Evolutionary conservation across 2,888 invertebrate genomes (phyloP).

Genomic region (Diarsia dahlii): DNA sequence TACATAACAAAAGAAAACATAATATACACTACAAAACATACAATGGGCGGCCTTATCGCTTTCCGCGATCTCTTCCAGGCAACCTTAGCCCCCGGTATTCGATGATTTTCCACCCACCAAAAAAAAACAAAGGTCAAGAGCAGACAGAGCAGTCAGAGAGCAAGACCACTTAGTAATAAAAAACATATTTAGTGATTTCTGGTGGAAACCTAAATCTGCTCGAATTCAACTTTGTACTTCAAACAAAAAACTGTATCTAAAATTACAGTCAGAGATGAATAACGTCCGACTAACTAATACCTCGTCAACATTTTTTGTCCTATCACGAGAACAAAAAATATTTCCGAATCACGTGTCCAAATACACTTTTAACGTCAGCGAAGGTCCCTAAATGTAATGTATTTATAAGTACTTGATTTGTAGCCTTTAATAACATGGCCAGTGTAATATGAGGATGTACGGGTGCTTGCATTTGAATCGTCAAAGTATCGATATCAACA

Average conservation of each 20-base stretch:
- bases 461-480: background rate
- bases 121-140: no score
- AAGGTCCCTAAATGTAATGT: slow-evolving; percentile 57
- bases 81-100: no score
- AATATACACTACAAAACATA: no score
- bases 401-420: slow-evolving; percentile 78
- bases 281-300: background rate
- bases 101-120: no score
- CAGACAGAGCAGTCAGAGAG: no score
- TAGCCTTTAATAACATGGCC: slow-evolving; percentile 73
- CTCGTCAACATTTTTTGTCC: background rate
- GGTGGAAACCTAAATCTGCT: background rate
- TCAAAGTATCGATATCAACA: background rate
- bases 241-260: background rate
- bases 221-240: background rate
- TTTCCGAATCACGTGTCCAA: slow-evolving; percentile 15
- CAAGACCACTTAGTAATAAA: no score
- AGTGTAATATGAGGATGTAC: slow-evolving; percentile 56
- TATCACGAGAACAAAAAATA: background rate
- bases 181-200: background rate
- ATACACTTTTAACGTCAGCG: slow-evolving; percentile 38
- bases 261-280: background rate
- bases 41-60: no score
- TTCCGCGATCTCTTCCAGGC: no score
- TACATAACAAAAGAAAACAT: no score